Conservation (phyloP, 2,888 invertebrate genomes). For the Didymodactylos carnosus region DNA sequence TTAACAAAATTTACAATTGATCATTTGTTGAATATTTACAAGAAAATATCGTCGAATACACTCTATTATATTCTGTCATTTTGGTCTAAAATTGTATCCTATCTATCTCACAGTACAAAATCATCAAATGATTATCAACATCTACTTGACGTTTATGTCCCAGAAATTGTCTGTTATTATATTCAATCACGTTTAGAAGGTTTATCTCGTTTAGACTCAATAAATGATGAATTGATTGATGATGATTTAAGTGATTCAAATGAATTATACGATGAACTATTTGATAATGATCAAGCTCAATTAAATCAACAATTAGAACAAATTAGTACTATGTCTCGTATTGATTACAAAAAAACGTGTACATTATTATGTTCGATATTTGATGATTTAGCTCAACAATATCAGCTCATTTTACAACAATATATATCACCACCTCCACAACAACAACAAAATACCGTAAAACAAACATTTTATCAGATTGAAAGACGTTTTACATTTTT, state of each 20-base stretch:
- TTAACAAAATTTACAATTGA: constrained; percentile 79
- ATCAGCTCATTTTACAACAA: constrained; percentile 40
- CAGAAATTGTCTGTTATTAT: constrained; percentile 73
- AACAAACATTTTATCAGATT: constrained; percentile 3
- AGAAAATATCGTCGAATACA: constrained; percentile 88
- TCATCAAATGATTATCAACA: constrained; percentile 94
- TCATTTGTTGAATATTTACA: constrained; percentile 16
- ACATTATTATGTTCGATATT: constrained; percentile 76
- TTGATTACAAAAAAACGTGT: constrained; percentile 92
- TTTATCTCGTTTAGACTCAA: neutral
- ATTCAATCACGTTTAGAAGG: constrained; percentile 68
- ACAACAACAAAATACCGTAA: constrained; percentile 1
- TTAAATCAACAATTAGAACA: constrained; percentile 16
- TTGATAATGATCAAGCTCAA: neutral
- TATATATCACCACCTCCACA: neutral
- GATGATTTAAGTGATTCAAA: neutral
- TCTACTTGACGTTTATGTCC: constrained; percentile 76
- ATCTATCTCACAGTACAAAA: constrained; percentile 78
- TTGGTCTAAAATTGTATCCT: constrained; percentile 97
- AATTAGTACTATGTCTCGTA: constrained; percentile 75
- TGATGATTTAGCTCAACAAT: constrained; percentile 64
- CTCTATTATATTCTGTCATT: constrained; percentile 82
- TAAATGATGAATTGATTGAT: neutral
- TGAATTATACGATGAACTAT: neutral
- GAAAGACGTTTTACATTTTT: constrained; percentile 76